Percentiles rank a stretch among this genome's conserved stretches.
phyloP scores from a whole-genome alignment of 2,113 vertebrate species.

The Caretta caretta region DNA sequence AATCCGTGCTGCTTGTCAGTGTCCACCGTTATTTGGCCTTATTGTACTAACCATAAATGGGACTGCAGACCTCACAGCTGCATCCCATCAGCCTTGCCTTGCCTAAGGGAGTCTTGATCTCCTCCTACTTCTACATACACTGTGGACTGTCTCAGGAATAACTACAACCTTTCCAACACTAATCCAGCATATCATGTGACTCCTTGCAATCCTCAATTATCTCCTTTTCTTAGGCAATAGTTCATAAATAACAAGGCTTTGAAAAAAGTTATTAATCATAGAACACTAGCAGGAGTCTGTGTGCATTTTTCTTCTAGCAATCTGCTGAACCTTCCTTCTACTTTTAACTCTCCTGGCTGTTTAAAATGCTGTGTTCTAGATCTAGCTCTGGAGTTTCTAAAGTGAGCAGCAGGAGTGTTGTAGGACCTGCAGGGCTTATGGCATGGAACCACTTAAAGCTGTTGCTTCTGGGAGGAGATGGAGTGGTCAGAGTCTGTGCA shows the following conservation, averaged over 20 bases:
- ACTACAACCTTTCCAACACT: not conserved
- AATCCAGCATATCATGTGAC: not conserved
- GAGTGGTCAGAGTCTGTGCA: not conserved
- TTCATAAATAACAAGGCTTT: not conserved
- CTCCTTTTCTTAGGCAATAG: not conserved
- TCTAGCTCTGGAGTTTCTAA: not conserved
- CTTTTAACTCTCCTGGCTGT: not conserved
- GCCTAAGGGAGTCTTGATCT: conserved; percentile 1
- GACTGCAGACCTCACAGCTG: not conserved
- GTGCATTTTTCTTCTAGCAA: not conserved
- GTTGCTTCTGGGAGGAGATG: not conserved
- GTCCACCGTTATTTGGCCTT: not conserved
- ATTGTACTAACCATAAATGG: not conserved
- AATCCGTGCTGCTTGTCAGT: not conserved
- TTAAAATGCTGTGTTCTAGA: not conserved
- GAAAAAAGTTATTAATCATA: not conserved
- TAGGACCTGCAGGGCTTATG: not conserved
- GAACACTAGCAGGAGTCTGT: not conserved
- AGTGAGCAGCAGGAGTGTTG: not conserved
- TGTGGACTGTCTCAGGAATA: conserved; percentile 3
- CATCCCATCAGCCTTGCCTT: not conserved
- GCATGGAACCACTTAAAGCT: not conserved
- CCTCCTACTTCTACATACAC: not conserved
- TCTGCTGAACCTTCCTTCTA: not conserved
- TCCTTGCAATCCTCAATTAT: not conserved